phyloP scores from a whole-genome alignment of 2,113 vertebrate genomes.

The Periophthalmus modestus region DNA sequence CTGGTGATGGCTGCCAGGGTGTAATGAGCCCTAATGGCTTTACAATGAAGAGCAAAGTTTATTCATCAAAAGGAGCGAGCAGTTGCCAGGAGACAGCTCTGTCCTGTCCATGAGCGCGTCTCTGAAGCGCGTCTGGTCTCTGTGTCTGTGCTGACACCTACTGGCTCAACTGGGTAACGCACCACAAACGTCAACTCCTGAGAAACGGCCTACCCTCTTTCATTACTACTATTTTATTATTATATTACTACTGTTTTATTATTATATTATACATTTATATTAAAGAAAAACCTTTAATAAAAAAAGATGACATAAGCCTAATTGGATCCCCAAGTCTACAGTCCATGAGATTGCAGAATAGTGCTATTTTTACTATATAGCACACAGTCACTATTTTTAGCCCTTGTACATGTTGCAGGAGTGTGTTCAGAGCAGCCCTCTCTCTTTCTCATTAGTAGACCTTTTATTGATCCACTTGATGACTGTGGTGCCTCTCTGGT shows the following conservation, averaged over 20 bases:
- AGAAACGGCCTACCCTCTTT: background rate
- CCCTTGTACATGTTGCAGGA: background rate
- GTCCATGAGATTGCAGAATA: background rate
- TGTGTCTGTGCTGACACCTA: constrained; percentile 54
- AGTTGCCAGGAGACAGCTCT: constrained; percentile 50
- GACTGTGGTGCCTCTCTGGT: background rate
- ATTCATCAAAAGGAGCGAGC: constrained; percentile 16
- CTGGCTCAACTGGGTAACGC: constrained; percentile 7
- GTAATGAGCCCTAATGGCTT: background rate
- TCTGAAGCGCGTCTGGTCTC: background rate
- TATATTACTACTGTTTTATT: too few species aligned
- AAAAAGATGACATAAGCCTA: too few species aligned
- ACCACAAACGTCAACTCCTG: background rate
- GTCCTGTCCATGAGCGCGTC: background rate
- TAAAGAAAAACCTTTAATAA: too few species aligned
- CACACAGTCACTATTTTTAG: background rate
- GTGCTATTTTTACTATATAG: background rate
- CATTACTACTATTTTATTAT: background rate
- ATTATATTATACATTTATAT: too few species aligned
- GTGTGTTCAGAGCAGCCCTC: background rate
- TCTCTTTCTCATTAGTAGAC: background rate
- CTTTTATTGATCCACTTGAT: background rate
- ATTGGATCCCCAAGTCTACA: too few species aligned
- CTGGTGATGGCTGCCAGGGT: background rate
- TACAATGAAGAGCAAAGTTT: background rate